phyloP scores from a whole-genome alignment of 2,888 invertebrate genomes.

The Hesperia comma region DNA sequence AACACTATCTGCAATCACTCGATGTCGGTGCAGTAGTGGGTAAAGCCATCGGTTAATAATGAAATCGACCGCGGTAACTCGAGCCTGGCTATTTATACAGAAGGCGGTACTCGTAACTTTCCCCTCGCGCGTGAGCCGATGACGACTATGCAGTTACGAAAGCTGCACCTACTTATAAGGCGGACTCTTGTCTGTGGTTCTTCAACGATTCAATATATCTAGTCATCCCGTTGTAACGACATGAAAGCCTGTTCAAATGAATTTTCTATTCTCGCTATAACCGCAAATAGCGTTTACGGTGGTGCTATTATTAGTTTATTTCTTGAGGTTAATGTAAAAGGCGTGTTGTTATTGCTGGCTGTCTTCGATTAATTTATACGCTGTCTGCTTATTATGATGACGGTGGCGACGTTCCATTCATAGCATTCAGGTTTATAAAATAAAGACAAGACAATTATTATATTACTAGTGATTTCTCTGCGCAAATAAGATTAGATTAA shows the following conservation, averaged over 20 bases:
- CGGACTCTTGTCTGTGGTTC: conserved; percentile 57
- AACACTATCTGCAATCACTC: neutral
- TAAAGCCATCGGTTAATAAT: conserved; percentile 41
- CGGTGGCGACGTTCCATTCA: no score
- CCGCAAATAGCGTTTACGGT: conserved; percentile 17
- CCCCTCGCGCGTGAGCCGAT: conserved; percentile 64
- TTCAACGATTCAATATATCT: conserved; percentile 40
- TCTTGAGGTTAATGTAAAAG: conserved; percentile 5
- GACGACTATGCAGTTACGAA: conserved; percentile 77
- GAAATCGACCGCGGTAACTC: conserved; percentile 54
- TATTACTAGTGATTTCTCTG: no score
- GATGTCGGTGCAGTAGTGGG: neutral
- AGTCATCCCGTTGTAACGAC: conserved; percentile 28
- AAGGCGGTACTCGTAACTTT: conserved; percentile 67
- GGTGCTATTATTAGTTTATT: conserved; percentile 16
- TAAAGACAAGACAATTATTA: no score
- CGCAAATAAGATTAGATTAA: no score
- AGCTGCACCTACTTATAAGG: conserved; percentile 74
- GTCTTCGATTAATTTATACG: neutral
- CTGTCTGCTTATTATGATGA: neutral
- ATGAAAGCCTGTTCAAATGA: conserved; percentile 38
- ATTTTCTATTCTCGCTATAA: conserved; percentile 42
- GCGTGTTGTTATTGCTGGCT: neutral
- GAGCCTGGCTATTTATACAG: conserved; percentile 60
- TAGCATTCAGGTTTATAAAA: no score